These are phyloP conservation scores for Nilaparvata lugens DNA, from an alignment of 1,140 invertebrate genomes.

Conservation along the genomic window DNA sequence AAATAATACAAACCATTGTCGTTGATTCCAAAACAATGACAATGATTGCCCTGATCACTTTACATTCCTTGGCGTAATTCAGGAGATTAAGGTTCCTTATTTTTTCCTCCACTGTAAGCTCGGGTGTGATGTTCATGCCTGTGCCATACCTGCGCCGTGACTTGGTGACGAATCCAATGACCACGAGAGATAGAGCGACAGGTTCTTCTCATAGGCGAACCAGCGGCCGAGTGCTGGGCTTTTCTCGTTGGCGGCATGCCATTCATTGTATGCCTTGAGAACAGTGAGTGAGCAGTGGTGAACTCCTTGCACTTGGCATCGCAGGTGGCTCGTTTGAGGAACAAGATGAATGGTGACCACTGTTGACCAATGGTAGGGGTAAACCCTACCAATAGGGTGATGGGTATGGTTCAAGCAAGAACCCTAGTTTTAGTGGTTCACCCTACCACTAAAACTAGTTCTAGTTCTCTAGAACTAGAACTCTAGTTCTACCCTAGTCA, in stretches of 20 bases:
- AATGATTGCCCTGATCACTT: too few relatives aligned
- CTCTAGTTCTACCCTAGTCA: too few relatives aligned
- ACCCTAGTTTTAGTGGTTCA: too few relatives aligned
- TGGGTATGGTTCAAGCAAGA: too few relatives aligned
- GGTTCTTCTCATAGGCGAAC: slow-evolving; percentile 63
- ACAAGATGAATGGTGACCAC: slow-evolving; percentile 68
- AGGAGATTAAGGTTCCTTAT: too few relatives aligned
- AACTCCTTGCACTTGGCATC: slow-evolving; percentile 64
- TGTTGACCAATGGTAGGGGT: too few relatives aligned
- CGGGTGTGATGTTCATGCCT: slow-evolving; percentile 54
- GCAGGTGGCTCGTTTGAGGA: slow-evolving; percentile 62
- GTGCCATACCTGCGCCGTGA: slow-evolving; percentile 32
- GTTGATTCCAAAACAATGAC: too few relatives aligned
- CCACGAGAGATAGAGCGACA: slow-evolving; percentile 65
- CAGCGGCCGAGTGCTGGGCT: slow-evolving; percentile 49
- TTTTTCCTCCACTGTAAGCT: slow-evolving; percentile 57
- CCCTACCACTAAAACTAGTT: too few relatives aligned
- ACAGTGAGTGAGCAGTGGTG: slow-evolving; percentile 58
- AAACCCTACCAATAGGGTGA: too few relatives aligned
- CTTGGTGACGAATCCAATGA: slow-evolving; percentile 64
- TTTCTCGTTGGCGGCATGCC: slow-evolving; percentile 50
- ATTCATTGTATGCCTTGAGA: slow-evolving; percentile 68
- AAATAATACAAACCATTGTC: too few relatives aligned
- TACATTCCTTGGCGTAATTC: too few relatives aligned
- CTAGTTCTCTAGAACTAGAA: too few relatives aligned